phyloP scores from a whole-genome alignment of 2,797 vertebrate species.

The Bradypodion pumilum region DNA sequence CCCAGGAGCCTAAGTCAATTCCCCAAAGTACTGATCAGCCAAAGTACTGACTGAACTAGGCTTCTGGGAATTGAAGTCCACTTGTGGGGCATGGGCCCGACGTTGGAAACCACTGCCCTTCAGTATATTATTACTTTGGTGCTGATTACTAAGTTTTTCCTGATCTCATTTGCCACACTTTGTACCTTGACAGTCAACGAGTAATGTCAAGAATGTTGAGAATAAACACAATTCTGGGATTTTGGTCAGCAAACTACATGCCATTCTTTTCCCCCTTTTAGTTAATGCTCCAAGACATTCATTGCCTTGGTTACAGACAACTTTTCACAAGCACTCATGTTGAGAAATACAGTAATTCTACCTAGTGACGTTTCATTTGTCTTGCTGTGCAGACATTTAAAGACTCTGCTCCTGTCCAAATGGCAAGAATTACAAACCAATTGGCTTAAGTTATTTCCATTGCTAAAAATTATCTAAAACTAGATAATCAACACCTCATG shows the following conservation, averaged over 20 bases:
- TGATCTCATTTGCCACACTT: conserved; percentile 43
- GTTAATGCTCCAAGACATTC: conserved; percentile 61
- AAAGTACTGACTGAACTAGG: too few relatives aligned
- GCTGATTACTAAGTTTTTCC: conserved; percentile 2
- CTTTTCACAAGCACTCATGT: conserved; percentile 68
- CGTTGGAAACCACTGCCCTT: neutral
- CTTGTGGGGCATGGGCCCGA: too few relatives aligned
- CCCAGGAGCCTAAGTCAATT: too few relatives aligned
- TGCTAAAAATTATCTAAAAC: conserved; percentile 70
- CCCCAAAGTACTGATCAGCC: too few relatives aligned
- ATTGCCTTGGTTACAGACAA: conserved; percentile 75
- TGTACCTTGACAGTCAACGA: conserved; percentile 39
- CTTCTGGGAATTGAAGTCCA: too few relatives aligned
- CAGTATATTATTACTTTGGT: neutral
- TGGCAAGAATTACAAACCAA: conserved; percentile 64
- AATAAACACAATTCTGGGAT: conserved; percentile 58
- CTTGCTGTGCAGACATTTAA: conserved; percentile 65
- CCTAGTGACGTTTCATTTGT: conserved; percentile 71
- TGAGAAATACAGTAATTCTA: conserved; percentile 75
- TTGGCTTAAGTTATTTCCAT: conserved; percentile 69
- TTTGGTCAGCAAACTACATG: conserved; percentile 66
- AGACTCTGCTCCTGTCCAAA: conserved; percentile 56
- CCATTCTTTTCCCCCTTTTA: conserved; percentile 58
- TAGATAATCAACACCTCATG: conserved; percentile 64
- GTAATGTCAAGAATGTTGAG: conserved; percentile 55